These are phyloP conservation scores for Lagenorhynchus albirostris DNA, from an alignment of 2,113 vertebrate genomes.

Conservation along the genomic window DNA sequence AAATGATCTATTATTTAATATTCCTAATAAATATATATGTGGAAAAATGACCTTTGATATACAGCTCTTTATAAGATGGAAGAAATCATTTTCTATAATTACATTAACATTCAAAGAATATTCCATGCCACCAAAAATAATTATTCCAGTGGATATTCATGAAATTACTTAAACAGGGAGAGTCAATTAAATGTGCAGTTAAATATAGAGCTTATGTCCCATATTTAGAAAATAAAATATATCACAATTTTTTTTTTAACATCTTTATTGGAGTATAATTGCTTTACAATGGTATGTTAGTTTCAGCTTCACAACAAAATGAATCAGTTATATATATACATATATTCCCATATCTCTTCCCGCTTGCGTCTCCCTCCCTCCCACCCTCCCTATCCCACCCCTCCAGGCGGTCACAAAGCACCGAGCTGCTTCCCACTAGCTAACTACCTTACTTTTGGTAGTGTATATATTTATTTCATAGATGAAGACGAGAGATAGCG, in stretches of 20 bases:
- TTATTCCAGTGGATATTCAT: not conserved
- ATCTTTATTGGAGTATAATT: too few species aligned
- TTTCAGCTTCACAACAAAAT: too few species aligned
- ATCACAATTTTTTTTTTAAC: not conserved
- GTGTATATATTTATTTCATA: not conserved
- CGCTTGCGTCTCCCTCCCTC: too few species aligned
- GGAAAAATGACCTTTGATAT: not conserved
- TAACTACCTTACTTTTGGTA: too few species aligned
- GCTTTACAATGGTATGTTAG: too few species aligned
- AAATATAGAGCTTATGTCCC: not conserved
- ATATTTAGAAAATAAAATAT: constrained; percentile 3
- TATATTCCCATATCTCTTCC: too few species aligned
- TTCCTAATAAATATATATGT: not conserved
- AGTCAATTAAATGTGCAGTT: not conserved
- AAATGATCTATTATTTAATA: not conserved
- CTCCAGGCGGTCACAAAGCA: too few species aligned
- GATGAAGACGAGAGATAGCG: not conserved
- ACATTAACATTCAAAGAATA: not conserved
- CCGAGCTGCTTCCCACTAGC: too few species aligned
- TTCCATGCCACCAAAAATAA: not conserved
- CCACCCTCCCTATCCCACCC: too few species aligned
- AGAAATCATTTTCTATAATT: constrained; percentile 12
- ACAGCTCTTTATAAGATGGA: not conserved
- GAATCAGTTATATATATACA: too few species aligned
- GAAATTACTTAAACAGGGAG: not conserved